Base-by-base conservation (phyloP, 2,888 invertebrate genomes). In the Eucriotettix oculatus region DNA sequence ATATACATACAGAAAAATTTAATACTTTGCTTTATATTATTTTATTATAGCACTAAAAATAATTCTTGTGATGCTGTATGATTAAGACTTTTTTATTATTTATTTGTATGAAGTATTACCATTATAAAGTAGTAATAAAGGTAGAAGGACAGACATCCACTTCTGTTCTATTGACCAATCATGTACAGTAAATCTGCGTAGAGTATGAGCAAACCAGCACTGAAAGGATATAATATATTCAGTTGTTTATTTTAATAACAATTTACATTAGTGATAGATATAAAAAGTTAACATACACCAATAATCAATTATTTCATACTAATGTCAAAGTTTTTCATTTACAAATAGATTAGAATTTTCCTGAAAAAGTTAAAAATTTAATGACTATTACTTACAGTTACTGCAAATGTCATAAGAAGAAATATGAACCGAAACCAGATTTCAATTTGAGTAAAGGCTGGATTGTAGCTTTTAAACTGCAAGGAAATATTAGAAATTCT, bases 121-220 rank as follows among this genome's bases (percentile, higher is more conserved):
- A 74, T 98, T 89, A 70, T 94, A 96, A 16, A 95, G 80, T 65
- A 97, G 78, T 12, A 97, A 77, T 40, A 94, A 75, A 1, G 95
- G 94, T 66, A 97, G 76, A 59, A 97, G 78, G 52, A 90, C 75
- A 0, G 92, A 88, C 73, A 96, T 83, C 97, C 97, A 98, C 73
- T 90, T 93, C 72, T 98, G 97, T 74, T 98, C 98, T 68, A 96
- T 92, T 0, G 96, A 93, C 97, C 96, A 98, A 73, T 96, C 94
- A 67, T 86, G 82, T 54, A 91, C 78, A 0, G 89, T 84, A 74
- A 91, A 97, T 71, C 87, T 90, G 66, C 92, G 79, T 66, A 98
- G 76, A 0, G 87, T 84, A 73, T 93, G 90, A 48, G 90, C 89
- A 73, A 93, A 96, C 88, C 93, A 91, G 71, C 92, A 92, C 97